Evolutionary conservation across 2,888 invertebrate species (phyloP), one percentile per base, ranked within the genome.

Genomic region (Andrena hattorfiana): DNA sequence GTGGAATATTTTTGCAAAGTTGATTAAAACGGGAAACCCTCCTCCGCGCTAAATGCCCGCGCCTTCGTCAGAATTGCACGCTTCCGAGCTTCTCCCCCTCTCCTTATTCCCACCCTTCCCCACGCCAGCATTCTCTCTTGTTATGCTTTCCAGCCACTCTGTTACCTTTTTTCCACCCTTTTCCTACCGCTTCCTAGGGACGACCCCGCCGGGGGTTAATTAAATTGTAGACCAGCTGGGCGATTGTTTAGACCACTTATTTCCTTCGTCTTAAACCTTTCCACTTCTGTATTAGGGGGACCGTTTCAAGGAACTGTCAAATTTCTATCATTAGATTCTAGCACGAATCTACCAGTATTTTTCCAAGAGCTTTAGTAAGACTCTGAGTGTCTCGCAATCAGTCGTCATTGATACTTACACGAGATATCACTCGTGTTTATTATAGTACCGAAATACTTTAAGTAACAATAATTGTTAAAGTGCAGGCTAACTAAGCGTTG

Each of bases 21-120:
- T 89, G 86, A 89, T 90, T 89, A 88, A 90, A 90, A 86, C 83
- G 75, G 81, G 84, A 84, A 81, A 72, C 83, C 77, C 60, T 66
- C 76, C 62, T 26, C 66, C 67, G 66, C 71, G 56, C 74, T 79
- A 78, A 78, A 85, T 66, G 67, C 30, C 56, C 26, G 28, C 56
- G 69, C 68, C 84, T 68, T 84, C 79, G 20, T 86, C 64, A 68
- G 67, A 68, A 51, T 49, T 84, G 69, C 60, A 54, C 49, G 28
- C 30, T 3, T 66, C 49, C 68, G 51, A 80, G 68, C 56, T 73
- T 20, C 32, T 28, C 30, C 48, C 63, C 49, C 30, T n/a, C 48
- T 2, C 32, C 13, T 10, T n/a, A 5, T 3, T 7, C 13, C 26
- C 48, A 7, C 64, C 20, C 2, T 49, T 63, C 6, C 62, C n/a